Conservation (phyloP, 2,113 vertebrate genomes). For the Pedionomus torquatus region DNA sequence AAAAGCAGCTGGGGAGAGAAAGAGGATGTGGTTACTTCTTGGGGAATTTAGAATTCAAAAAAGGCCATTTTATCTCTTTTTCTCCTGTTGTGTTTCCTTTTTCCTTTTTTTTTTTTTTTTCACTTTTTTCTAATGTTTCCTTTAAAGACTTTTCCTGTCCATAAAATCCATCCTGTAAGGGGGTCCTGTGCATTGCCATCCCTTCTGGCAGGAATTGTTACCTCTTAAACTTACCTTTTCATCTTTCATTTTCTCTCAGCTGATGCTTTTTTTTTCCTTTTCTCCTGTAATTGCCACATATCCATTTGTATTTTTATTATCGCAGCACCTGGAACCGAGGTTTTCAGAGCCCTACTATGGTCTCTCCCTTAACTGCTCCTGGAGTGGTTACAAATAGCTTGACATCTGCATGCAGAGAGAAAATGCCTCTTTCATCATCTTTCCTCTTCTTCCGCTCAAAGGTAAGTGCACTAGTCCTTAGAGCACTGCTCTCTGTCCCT, state of each 20-base stretch:
- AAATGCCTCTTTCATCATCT: neutral
- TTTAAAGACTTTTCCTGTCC: slow-evolving; percentile 30
- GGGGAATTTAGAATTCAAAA: slow-evolving; percentile 1
- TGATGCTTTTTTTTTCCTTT: neutral
- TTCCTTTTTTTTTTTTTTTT: neutral
- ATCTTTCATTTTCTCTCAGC: neutral
- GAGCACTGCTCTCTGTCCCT: neutral
- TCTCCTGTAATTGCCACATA: neutral
- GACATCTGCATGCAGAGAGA: neutral
- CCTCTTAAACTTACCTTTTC: neutral
- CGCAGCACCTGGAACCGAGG: neutral
- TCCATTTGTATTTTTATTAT: neutral
- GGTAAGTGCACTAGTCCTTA: neutral
- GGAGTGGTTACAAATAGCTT: neutral
- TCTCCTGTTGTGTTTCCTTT: fast-evolving
- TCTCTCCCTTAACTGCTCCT: neutral
- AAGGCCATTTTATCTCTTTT: neutral
- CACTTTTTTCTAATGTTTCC: neutral
- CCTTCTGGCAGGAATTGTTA: neutral
- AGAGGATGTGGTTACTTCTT: slow-evolving; percentile 67
- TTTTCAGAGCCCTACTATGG: neutral
- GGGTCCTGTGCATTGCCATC: neutral
- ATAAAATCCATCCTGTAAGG: neutral
- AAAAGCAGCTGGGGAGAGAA: slow-evolving; percentile 29
- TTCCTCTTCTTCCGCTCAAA: neutral